These are phyloP conservation scores for Pogoniulus pusillus DNA, from an alignment of 2,797 vertebrate genomes.

Conservation along the genomic window DNA sequence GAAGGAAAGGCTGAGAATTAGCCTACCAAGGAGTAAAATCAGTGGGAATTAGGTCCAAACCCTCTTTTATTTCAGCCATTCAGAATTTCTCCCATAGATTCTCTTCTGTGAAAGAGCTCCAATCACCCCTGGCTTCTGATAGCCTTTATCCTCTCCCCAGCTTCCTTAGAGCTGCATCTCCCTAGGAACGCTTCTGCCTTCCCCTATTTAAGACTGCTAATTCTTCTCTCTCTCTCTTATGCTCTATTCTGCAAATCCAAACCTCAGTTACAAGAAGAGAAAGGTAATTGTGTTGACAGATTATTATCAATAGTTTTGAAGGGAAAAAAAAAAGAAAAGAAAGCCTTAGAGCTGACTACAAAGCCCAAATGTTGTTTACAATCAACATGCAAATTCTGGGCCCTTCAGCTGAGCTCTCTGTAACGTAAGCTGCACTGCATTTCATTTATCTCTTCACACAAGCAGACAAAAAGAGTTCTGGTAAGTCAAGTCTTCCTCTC, in stretches of 20 bases:
- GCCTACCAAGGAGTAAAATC: too few species aligned
- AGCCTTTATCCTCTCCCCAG: too few species aligned
- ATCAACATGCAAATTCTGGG: slow-evolving; percentile 46
- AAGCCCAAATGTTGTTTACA: slow-evolving; percentile 6
- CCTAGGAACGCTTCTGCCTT: not conserved
- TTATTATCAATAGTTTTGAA: slow-evolving; percentile 14
- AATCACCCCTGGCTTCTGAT: too few species aligned
- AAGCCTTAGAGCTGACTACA: not conserved
- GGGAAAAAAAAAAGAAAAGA: not conserved
- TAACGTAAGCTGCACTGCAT: not conserved
- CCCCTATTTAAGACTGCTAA: not conserved
- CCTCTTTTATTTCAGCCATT: too few species aligned
- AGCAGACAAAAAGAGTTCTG: not conserved
- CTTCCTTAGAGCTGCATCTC: too few species aligned
- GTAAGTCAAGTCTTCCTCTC: not conserved
- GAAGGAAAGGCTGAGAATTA: too few species aligned
- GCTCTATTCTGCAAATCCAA: not conserved
- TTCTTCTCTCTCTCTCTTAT: not conserved
- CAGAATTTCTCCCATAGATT: too few species aligned
- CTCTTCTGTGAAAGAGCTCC: too few species aligned
- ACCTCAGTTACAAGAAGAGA: slow-evolving; percentile 16
- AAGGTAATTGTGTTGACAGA: not conserved
- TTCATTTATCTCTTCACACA: not conserved
- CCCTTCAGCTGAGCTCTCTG: slow-evolving; percentile 23
- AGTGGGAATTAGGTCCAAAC: too few species aligned